Percentiles rank a stretch among this genome's conserved stretches.
phyloP scores from a whole-genome alignment of 1,140 invertebrate genomes.

The Drosophila lowei region DNA sequence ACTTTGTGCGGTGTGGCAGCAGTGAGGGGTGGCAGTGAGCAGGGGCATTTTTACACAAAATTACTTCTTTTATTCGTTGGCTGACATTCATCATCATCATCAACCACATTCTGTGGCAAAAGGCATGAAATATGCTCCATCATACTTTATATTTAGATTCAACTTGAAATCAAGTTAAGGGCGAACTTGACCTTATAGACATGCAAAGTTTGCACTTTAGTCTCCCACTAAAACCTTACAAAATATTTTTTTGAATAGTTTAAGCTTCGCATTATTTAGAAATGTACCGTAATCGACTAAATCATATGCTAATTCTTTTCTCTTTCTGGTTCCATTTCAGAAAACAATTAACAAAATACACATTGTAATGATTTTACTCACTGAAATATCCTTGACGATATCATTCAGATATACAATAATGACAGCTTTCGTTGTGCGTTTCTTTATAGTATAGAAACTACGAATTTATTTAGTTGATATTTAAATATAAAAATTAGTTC shows the following conservation, averaged over 20 bases:
- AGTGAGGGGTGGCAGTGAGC: not conserved
- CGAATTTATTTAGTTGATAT: conserved; percentile 33
- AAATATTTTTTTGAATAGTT: too few species aligned
- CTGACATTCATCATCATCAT: conserved; percentile 79
- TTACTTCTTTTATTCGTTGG: conserved; percentile 73
- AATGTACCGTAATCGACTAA: too few species aligned
- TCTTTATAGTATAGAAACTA: conserved; percentile 41
- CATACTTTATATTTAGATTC: conserved; percentile 64
- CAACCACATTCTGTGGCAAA: conserved; percentile 42
- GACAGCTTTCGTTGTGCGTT: conserved; percentile 12
- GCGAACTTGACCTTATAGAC: conserved; percentile 38
- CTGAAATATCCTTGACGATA: too few species aligned
- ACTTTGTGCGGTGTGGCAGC: conserved; percentile 14
- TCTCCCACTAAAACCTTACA: too few species aligned
- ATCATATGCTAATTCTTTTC: too few species aligned
- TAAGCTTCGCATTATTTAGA: too few species aligned
- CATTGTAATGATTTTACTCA: too few species aligned
- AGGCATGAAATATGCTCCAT: conserved; percentile 67
- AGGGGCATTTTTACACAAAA: conserved; percentile 69
- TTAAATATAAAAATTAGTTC: conserved; percentile 24
- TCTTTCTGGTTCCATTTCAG: too few species aligned
- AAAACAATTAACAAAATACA: too few species aligned
- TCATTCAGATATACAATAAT: not conserved
- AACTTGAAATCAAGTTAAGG: conserved; percentile 37
- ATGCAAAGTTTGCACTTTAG: not conserved